Percentiles rank a stretch among this genome's conserved stretches.
These are phyloP conservation scores for Seira ritae DNA, from an alignment of 2,888 invertebrate genomes.

Conservation along the genomic window DNA sequence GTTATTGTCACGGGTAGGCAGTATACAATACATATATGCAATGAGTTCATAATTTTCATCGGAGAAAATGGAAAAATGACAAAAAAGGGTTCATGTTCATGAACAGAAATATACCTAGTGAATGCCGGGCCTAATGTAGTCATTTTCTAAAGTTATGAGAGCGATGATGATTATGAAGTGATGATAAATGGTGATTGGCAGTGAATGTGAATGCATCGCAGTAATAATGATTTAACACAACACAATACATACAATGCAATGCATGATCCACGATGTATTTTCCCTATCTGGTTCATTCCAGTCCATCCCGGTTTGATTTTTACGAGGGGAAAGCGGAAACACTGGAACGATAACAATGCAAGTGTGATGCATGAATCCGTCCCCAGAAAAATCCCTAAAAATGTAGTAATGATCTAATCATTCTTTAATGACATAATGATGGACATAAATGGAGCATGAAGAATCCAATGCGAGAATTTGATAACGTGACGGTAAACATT, in stretches of 20 bases:
- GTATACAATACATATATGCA: not conserved
- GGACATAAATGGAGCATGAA: not conserved
- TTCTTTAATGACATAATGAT: not conserved
- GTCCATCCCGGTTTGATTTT: too few relatives aligned
- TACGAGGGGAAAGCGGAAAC: not conserved
- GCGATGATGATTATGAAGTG: not conserved
- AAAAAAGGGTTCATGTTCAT: too few relatives aligned
- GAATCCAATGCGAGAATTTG: not conserved
- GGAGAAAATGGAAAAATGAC: slow-evolving; percentile 34
- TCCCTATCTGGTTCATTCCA: too few relatives aligned
- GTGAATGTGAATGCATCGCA: too few relatives aligned
- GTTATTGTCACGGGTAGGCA: too few relatives aligned
- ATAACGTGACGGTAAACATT: not conserved
- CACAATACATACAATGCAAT: too few relatives aligned
- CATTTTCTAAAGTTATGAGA: slow-evolving; percentile 26
- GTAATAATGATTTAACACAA: too few relatives aligned
- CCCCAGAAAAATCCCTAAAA: not conserved
- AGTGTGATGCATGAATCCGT: not conserved
- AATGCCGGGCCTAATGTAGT: too few relatives aligned
- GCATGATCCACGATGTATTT: too few relatives aligned
- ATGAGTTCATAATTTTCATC: not conserved
- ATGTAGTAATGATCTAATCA: not conserved
- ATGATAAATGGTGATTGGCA: not conserved
- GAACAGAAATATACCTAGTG: too few relatives aligned
- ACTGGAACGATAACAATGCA: too few relatives aligned